Evolutionary conservation across 2,888 invertebrate species (phyloP).

Genomic region (Spodoptera littoralis): DNA sequence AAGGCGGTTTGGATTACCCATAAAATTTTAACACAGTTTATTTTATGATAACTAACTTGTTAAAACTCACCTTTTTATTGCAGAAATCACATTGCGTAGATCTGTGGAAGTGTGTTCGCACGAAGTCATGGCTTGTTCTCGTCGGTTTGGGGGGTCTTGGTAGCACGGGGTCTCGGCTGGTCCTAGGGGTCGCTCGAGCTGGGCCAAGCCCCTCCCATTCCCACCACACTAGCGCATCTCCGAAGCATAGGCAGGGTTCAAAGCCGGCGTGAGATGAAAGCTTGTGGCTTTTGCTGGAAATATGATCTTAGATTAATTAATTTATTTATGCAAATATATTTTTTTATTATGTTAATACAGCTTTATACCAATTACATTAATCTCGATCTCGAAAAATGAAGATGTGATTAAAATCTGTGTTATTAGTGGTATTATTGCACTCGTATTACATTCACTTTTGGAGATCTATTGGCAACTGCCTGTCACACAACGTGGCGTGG

Average conservation of each 20-base stretch:
- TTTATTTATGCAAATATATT: too few species aligned
- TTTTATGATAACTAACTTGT: too few species aligned
- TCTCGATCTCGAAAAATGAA: too few species aligned
- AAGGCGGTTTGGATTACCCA: too few species aligned
- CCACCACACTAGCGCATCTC: constrained; percentile 96
- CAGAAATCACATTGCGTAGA: constrained; percentile 98
- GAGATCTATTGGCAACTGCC: too few species aligned
- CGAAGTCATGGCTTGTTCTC: constrained; percentile 91
- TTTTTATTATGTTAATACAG: too few species aligned
- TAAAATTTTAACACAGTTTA: too few species aligned
- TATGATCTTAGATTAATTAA: not conserved
- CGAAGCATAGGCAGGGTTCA: constrained; percentile 96
- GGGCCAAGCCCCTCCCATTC: constrained; percentile 89
- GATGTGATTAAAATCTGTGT: too few species aligned
- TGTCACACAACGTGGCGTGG: too few species aligned
- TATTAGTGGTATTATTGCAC: too few species aligned
- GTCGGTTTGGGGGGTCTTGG: constrained; percentile 71
- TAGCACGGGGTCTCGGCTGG: constrained; percentile 68
- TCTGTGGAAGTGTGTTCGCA: constrained; percentile 95
- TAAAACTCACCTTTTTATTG: constrained; percentile 93
- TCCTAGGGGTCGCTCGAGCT: constrained; percentile 72
- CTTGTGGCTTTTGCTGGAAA: constrained; percentile 90
- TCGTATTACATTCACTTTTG: too few species aligned
- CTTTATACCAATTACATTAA: too few species aligned
- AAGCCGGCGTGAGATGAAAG: constrained; percentile 94